These are phyloP conservation scores for Portevinia maculata DNA, from an alignment of 2,888 invertebrate genomes.

Conservation along the genomic window DNA sequence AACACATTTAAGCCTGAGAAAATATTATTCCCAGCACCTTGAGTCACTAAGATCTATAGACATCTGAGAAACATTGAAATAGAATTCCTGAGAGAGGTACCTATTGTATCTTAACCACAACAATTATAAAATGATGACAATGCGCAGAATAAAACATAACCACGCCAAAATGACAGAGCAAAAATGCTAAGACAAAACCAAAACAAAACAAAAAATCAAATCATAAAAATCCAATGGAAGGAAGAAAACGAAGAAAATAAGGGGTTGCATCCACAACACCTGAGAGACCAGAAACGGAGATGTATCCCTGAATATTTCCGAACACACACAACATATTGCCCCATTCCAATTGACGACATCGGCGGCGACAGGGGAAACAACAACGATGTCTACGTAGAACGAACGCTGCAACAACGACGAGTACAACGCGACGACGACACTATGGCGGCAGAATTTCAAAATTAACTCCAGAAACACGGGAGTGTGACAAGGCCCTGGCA, in stretches of 20 bases:
- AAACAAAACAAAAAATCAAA: conserved; percentile 16
- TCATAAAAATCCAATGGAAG: not conserved
- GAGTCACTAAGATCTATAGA: conserved; percentile 6
- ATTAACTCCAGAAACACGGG: conserved; percentile 67
- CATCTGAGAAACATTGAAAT: conserved; percentile 66
- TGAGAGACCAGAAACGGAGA: conserved; percentile 66
- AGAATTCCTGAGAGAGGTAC: conserved; percentile 48
- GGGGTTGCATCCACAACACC: conserved; percentile 54
- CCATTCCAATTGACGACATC: conserved; percentile 72
- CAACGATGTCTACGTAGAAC: conserved; percentile 59
- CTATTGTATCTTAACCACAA: conserved; percentile 48
- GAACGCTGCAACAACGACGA: conserved; percentile 43
- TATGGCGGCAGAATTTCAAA: conserved; percentile 74
- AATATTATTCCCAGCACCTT: conserved; percentile 58
- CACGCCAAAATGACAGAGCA: conserved; percentile 40
- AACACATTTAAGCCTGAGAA: conserved; percentile 63
- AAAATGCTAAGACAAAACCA: conserved; percentile 35
- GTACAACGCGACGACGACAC: conserved; percentile 70
- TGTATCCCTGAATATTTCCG: conserved; percentile 68
- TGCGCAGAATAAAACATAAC: conserved; percentile 68
- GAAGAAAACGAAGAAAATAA: conserved; percentile 3
- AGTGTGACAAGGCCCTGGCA: conserved; percentile 66
- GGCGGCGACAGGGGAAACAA: conserved; percentile 51
- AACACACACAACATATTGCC: conserved; percentile 73
- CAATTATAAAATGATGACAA: conserved; percentile 74